Percentiles rank a stretch among this genome's conserved stretches.
These are phyloP conservation scores for Drosophila pullipes DNA, from an alignment of 2,888 invertebrate genomes.

Conservation along the genomic window DNA sequence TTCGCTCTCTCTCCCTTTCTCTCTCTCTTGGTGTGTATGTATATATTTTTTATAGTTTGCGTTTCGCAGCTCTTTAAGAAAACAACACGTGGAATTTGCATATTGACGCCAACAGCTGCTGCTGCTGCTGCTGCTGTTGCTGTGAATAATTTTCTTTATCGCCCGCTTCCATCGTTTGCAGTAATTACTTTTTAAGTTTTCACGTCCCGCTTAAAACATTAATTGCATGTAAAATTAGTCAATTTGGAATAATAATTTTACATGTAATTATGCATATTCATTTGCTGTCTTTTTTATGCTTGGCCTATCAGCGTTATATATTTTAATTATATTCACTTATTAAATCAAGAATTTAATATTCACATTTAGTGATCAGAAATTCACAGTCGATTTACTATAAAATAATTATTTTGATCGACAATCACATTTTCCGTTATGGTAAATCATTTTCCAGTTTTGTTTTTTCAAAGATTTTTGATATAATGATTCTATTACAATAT, in stretches of 20 bases:
- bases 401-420: constrained; percentile 1
- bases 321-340: background rate
- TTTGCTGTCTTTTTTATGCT: background rate
- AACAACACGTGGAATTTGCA: constrained; percentile 77
- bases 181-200: background rate
- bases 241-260: background rate
- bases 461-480: background rate
- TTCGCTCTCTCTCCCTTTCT: background rate
- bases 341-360: background rate
- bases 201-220: constrained; percentile 1
- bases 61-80: constrained; percentile 43
- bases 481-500: background rate
- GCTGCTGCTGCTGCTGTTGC: background rate
- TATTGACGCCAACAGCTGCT: constrained; percentile 47
- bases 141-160: constrained; percentile 22
- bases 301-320: background rate
- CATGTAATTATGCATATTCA: too few species aligned
- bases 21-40: background rate
- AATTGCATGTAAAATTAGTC: background rate
- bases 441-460: background rate
- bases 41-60: constrained; percentile 24
- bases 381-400: constrained; percentile 23
- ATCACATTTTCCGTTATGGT: background rate
- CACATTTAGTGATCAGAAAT: constrained; percentile 7
- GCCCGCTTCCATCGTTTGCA: constrained; percentile 13